Evolutionary conservation across 2,888 invertebrate species (phyloP).

Genomic region (Epiblema foenella): DNA sequence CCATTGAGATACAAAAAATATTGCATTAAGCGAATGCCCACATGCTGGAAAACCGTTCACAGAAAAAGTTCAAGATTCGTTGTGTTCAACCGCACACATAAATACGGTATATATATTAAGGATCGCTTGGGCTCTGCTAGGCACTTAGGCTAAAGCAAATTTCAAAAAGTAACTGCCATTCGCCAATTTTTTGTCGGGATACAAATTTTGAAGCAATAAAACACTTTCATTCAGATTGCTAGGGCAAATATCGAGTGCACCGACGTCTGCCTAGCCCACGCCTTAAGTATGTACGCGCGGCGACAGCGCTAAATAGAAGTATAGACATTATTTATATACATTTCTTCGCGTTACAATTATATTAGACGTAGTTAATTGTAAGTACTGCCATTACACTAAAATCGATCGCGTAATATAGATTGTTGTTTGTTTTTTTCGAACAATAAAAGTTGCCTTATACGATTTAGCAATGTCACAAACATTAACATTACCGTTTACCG

Average conservation of each 20-base stretch:
- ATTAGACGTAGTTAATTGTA: conserved; percentile 35
- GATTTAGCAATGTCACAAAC: not conserved
- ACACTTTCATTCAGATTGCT: conserved; percentile 9
- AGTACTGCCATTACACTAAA: conserved; percentile 39
- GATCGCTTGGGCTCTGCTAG: conserved; percentile 21
- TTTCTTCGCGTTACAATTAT: conserved; percentile 33
- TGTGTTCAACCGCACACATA: not conserved
- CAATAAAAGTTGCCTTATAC: conserved; percentile 18
- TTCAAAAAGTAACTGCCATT: conserved; percentile 31
- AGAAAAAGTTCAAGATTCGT: no score
- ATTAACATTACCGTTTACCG: not conserved
- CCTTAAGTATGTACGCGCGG: conserved; percentile 29
- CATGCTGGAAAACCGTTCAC: no score
- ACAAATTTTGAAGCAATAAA: conserved; percentile 39
- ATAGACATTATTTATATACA: conserved; percentile 23
- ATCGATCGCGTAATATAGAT: conserved; percentile 2
- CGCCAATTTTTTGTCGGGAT: conserved; percentile 25
- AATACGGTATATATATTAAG: conserved; percentile 29
- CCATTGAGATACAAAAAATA: no score
- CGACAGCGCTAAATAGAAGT: conserved; percentile 26
- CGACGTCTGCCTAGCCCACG: conserved; percentile 33
- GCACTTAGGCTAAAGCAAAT: conserved; percentile 29
- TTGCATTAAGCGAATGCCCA: no score
- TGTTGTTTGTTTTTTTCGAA: conserved; percentile 5
- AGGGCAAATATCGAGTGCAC: conserved; percentile 10